Evolutionary conservation across 2,113 vertebrate species (phyloP).

Genomic region (Alouatta palliata): DNA sequence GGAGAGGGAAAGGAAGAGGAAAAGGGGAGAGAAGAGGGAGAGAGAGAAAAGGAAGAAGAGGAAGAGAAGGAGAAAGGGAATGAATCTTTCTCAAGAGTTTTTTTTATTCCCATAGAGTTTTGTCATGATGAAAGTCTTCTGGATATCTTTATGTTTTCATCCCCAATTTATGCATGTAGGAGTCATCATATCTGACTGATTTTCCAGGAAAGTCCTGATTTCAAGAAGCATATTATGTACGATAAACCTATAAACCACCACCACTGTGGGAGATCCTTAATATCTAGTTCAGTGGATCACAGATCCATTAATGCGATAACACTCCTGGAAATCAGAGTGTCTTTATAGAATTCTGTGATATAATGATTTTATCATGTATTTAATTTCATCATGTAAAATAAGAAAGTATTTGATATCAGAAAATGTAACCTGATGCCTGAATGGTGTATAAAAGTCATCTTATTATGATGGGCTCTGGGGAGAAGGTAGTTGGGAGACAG

Average conservation of each 20-base stretch:
- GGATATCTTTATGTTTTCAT: not conserved
- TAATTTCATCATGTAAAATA: not conserved
- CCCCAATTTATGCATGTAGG: not conserved
- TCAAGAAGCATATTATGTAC: not conserved
- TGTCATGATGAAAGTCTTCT: not conserved
- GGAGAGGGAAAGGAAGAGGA: too few relatives aligned
- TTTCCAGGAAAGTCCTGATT: not conserved
- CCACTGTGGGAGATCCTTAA: not conserved
- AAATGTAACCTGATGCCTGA: not conserved
- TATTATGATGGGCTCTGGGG: too few relatives aligned
- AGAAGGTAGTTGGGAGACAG: not conserved
- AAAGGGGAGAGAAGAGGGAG: not conserved
- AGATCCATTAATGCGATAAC: not conserved
- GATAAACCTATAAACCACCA: not conserved
- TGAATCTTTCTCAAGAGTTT: not conserved
- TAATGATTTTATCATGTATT: not conserved
- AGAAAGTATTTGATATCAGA: not conserved
- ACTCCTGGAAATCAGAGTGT: not conserved
- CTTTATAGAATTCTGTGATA: not conserved
- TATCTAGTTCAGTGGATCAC: not conserved
- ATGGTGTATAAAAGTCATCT: not conserved
- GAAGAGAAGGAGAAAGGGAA: not conserved
- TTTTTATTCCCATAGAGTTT: not conserved
- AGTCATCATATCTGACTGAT: not conserved
- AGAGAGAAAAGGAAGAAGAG: too few relatives aligned